phyloP scores from a whole-genome alignment of 2,113 vertebrate species.

The Donacobius atricapilla region DNA sequence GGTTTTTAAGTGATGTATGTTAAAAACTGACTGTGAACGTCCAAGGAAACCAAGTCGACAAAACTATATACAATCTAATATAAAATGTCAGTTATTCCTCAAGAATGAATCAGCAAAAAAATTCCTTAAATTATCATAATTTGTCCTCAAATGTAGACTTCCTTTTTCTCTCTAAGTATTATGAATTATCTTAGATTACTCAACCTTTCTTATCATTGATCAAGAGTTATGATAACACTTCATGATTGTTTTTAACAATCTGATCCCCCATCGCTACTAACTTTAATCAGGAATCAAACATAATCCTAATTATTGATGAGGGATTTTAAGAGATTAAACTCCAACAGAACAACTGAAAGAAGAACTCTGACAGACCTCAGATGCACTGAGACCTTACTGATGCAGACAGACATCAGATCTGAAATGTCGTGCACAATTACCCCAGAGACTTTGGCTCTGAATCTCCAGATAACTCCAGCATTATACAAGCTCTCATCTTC shows the following conservation, averaged over 20 bases:
- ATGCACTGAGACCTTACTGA: background rate
- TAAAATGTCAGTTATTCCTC: background rate
- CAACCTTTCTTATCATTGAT: background rate
- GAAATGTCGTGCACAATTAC: background rate
- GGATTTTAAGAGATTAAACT: background rate
- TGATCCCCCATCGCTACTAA: background rate
- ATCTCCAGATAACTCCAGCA: background rate
- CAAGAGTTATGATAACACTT: background rate
- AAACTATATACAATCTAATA: background rate
- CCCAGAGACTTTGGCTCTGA: background rate
- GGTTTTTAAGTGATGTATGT: fast-evolving
- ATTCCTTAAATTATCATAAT: background rate
- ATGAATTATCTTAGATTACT: background rate
- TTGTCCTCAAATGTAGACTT: background rate
- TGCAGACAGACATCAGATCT: background rate
- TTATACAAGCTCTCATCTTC: background rate
- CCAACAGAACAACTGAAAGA: background rate
- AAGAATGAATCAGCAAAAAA: background rate
- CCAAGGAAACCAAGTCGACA: background rate
- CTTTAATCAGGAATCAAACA: background rate
- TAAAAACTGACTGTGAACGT: background rate
- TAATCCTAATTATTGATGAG: background rate
- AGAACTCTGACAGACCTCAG: background rate
- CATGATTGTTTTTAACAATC: background rate
- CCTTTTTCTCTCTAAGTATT: background rate